phyloP scores from a whole-genome alignment of 2,888 invertebrate genomes.

The Catocala fraxini region DNA sequence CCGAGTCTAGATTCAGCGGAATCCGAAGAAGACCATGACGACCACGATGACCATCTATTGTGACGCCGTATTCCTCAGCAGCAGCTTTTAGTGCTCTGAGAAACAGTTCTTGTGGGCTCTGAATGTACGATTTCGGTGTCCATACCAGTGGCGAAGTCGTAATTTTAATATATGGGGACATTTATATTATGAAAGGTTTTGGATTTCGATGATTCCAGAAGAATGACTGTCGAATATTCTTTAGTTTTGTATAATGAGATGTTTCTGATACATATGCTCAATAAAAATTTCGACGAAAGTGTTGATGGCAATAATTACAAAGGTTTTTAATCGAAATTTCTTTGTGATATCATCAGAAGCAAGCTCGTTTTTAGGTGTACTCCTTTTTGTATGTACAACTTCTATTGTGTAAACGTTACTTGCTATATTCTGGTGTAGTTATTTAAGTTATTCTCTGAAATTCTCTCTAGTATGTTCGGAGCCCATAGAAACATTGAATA shows the following conservation, averaged over 20 bases:
- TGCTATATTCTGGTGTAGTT: neutral
- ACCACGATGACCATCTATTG: constrained; percentile 84
- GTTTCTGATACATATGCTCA: constrained; percentile 1
- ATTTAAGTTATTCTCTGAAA: neutral
- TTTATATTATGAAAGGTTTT: constrained; percentile 6
- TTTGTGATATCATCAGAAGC: neutral
- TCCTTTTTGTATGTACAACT: neutral
- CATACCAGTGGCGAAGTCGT: constrained; percentile 24
- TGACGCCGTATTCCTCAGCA: constrained; percentile 82
- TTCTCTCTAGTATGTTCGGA: constrained; percentile 18
- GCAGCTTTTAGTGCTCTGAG: constrained; percentile 83
- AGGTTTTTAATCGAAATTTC: neutral
- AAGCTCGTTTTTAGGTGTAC: neutral
- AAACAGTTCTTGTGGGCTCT: constrained; percentile 65
- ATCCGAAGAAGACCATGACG: constrained; percentile 82
- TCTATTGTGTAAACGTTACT: constrained; percentile 6
- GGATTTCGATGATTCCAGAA: neutral
- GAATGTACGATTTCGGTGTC: constrained; percentile 30
- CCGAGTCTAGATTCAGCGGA: constrained; percentile 80
- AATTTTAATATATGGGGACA: constrained; percentile 7
- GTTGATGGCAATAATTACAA: constrained; percentile 4
- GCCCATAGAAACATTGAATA: constrained; percentile 34
- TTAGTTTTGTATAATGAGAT: constrained; percentile 1
- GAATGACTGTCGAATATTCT: neutral
- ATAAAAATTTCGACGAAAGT: neutral